Base-by-base conservation (phyloP, 2,888 invertebrate genomes). In the Prosopocoilus inquinatus region DNA sequence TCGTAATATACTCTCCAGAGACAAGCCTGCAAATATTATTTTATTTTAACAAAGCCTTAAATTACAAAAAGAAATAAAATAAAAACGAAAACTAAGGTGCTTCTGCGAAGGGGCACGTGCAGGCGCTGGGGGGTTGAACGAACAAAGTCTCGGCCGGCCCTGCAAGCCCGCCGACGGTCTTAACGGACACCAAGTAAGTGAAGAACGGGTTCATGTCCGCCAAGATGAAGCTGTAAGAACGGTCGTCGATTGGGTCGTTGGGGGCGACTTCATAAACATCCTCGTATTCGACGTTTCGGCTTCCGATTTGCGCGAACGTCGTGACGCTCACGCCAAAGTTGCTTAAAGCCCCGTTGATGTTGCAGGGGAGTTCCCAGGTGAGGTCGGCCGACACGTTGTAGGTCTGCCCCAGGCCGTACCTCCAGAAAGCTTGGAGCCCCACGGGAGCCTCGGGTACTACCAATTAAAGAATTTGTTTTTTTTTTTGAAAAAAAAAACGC, bases 161-260 rank as follows among this genome's bases (percentile, higher is more conserved):
- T 47, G 41, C 36, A 4, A 20, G 16, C 9, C 38, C 55, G 9
- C 50, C 55, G 9, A 43, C 15, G 7, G 51, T 50, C 12, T 55
- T 55, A 12, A 55, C 43, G 3, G 51, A 32, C 2, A 55, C 47
- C 5, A 43, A 43, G 11, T 55, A 55, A 0, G 39, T 50, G 15
- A 55, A 55, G 50, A 55, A 50, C 2, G 55, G 55, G 43, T 55
- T 55, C 32, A 51, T 41, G 15, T 51, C 50, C 2, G n/a, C 13
- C 11, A 55, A 20, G 9, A 38, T 13, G 13, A 50, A 39, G 9
- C 13, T 8, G 36, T 47, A 51, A 15, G 12, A 13, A 2, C 35
- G 20, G 20, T 55, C 46, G 12, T 41, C 36, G 15, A 15, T n/a
- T 20, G 9, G 15, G 11, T 52, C 51, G 8, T 34, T 43, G 8